Evolutionary conservation across 2,797 vertebrate species (phyloP), one percentile per base, ranked within the genome.

Genomic region (Sebastes oblongus): DNA sequence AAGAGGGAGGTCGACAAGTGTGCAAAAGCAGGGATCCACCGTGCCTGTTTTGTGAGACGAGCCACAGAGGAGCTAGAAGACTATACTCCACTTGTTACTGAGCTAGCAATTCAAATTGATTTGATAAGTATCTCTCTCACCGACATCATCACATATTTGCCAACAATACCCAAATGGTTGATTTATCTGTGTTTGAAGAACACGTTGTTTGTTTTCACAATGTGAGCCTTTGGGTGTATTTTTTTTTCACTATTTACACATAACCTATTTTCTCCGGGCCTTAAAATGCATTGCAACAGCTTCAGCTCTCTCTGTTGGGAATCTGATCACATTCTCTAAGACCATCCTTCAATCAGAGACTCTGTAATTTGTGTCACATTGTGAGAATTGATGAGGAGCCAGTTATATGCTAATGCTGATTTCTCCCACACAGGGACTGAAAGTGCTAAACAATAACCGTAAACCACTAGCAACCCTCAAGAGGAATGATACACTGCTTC

Each of bases 401-500:
- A 54, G 60, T 83, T 46, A 56, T 82, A 85, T 90, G 85, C 80
- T 87, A 89, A 93, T 93, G 86, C 73, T 65, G 65, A 87, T 80
- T 84, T 75, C 52, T 75, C 73, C 80, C 79, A 77, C 67, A 65
- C 58, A 62, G 76, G 68, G 62, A 69, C 59, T 24, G 75, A 54
- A 77, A 80, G 52, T 64, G 72, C 75, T 74, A 80, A 90, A 82
- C 85, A 85, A 90, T 90, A 87, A 85, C 80, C 61, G 82, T 82
- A 83, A 89, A 88, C 80, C 80, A 69, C 64, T 36, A 69, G 71
- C 83, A 79, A 72, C 32, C 77, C 83, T 78, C 82, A 66, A 20
- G 84, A 86, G 85, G 55, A 85, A 22, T 34, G 34, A 81, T 70
- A 50, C 22, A 22, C 39, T 4, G 27, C 54, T 56, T 27, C 76